Evolutionary conservation across 2,797 vertebrate genomes (phyloP).

Genomic region (Aythya fuligula): DNA sequence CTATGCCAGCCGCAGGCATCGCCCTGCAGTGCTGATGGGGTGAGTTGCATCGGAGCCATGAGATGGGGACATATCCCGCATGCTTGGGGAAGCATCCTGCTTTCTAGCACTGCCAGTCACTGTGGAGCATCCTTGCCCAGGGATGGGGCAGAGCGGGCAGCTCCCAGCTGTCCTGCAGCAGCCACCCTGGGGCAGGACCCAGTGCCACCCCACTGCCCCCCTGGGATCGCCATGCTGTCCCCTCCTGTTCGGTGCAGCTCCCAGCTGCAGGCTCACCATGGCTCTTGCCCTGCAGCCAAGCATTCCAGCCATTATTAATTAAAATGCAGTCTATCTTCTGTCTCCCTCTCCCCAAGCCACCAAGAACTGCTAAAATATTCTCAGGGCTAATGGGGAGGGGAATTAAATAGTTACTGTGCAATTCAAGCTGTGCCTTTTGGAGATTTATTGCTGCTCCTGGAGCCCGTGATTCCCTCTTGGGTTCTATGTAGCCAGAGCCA

Average conservation of each 20-base stretch:
- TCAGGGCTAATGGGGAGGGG: background rate
- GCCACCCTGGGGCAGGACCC: background rate
- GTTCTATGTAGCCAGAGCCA: background rate
- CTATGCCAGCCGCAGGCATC: background rate
- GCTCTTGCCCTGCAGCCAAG: background rate
- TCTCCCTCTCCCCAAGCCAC: background rate
- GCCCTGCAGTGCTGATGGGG: background rate
- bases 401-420: slow-evolving; percentile 28
- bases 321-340: slow-evolving; percentile 31
- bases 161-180: background rate
- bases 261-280: background rate
- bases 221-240: accelerated
- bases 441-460: background rate
- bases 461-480: background rate
- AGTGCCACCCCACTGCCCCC: background rate
- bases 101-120: background rate
- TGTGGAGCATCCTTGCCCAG: background rate
- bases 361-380: slow-evolving; percentile 25
- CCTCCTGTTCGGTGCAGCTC: background rate
- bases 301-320: slow-evolving; percentile 45
- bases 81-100: background rate
- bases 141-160: background rate
- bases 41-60: accelerated
- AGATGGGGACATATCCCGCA: accelerated
- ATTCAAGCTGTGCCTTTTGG: background rate